A percentile compares a stretch with the other conserved stretches of the same genome.
Conservation (phyloP, 1,140 invertebrate species). For the Saccostrea cuccullata region DNA sequence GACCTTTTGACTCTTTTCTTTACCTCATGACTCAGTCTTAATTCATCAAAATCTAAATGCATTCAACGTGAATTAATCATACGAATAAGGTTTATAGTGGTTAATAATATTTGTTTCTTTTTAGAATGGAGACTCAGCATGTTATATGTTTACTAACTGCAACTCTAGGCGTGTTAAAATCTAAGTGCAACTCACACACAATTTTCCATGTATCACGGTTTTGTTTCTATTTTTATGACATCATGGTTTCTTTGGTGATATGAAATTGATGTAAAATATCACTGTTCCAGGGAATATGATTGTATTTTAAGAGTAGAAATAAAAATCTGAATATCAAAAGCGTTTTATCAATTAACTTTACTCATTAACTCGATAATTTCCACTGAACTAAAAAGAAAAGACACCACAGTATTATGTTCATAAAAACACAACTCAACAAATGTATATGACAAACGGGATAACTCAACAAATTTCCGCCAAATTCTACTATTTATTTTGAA, state of each 20-base stretch:
- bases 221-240: too few species aligned
- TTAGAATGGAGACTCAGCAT: too few species aligned
- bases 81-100: neutral
- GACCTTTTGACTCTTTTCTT: neutral
- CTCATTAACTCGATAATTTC: neutral
- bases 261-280: too few species aligned
- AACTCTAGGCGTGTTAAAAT: too few species aligned
- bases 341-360: neutral
- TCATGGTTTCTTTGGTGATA: too few species aligned
- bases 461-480: neutral
- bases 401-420: neutral
- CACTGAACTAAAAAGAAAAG: neutral
- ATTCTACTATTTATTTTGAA: neutral
- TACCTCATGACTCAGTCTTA: neutral
- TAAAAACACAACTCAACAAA: too few species aligned
- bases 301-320: too few species aligned
- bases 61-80: neutral
- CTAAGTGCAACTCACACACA: too few species aligned
- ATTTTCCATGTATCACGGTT: too few species aligned
- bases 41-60: conserved; percentile 10
- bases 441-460: neutral
- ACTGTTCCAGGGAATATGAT: too few species aligned
- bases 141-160: too few species aligned
- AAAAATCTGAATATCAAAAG: neutral
- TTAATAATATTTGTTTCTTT: too few species aligned